Evolutionary conservation across 1,140 invertebrate genomes (phyloP), one percentile per base, ranked within the genome.

Genomic region (Diorhabda elongata): DNA sequence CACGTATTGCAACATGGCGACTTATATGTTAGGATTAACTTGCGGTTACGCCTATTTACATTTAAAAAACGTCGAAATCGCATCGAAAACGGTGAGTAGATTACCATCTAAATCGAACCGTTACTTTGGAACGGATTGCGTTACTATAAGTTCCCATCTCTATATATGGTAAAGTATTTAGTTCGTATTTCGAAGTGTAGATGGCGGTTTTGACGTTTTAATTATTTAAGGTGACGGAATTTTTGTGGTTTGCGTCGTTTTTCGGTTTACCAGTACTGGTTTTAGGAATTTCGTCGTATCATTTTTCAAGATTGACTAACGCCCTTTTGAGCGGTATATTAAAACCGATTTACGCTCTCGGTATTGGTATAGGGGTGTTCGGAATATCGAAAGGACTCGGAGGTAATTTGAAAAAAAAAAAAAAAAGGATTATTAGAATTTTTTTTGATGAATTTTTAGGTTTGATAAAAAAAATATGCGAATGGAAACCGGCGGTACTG

Each of bases 281-380:
- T 41, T 45, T 73, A 3, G 9, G 58, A 3, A 61, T 71, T 42
- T 63, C 71, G 8, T 70, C 64, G 2, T 44, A 63, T 42, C 9
- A 67, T 8, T 69, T 70, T 64, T 64, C 68, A n/a, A 64, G 63
- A 67, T 43, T 68, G 6, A 43, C 61, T 9, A 66, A 57, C 11
- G 66, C 70, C 41, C 26, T 76, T 59, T 68, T 76, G 6, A 59
- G 71, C 44, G 68, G 69, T 3, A 61, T 68, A 44, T 62, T 75
- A 45, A 72, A 69, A 69, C 74, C 72, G 7, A 44, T 72, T 56
- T 76, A 73, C 52, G 69, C 71, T 45, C 42, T 76, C 6, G 74
- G 74, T 44, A 74, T 76, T 56, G 74, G 68, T n/a, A 57, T 71
- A 44, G 74, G 73, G 41, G 69, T 74, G 61, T 66, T 76, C 9